Percentiles rank a stretch among this genome's conserved stretches.
These are phyloP conservation scores for Corythoichthys haematopterus DNA, from an alignment of 2,113 vertebrate species.

Conservation along the genomic window DNA sequence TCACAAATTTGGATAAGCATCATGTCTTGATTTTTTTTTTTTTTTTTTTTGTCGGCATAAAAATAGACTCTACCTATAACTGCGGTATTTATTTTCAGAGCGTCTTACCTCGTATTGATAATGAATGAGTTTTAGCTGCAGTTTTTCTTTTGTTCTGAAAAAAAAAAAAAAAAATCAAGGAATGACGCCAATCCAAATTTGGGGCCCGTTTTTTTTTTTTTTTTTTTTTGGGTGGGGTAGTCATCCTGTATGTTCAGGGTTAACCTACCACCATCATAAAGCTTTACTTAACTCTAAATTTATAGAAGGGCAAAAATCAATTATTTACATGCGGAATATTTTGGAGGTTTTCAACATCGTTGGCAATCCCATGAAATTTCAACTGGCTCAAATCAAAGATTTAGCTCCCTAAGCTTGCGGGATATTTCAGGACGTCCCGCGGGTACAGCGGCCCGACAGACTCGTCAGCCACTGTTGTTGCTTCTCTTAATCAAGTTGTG, in stretches of 20 bases:
- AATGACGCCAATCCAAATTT: no score
- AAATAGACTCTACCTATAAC: no score
- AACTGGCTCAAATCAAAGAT: background rate
- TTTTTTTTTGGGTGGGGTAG: no score
- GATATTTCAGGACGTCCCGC: background rate
- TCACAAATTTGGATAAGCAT: no score
- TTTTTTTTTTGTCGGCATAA: no score
- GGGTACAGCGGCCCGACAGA: background rate
- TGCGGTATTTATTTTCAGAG: no score
- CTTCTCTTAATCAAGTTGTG: constrained; percentile 74
- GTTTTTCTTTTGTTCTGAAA: no score
- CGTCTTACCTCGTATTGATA: no score
- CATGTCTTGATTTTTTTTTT: no score
- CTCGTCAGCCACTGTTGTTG: constrained; percentile 39
- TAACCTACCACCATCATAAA: background rate
- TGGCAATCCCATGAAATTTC: background rate
- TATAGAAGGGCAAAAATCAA: background rate
- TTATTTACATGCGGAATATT: background rate
- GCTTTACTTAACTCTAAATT: background rate
- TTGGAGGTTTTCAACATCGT: background rate
- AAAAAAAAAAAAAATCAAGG: no score
- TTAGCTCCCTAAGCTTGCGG: background rate
- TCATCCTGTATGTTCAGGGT: background rate
- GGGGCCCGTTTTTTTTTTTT: no score
- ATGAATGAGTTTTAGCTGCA: no score